A percentile compares a stretch with the other conserved stretches of the same genome.
Conservation (phyloP, 2,888 invertebrate species). For the Stenichneumon culpator region DNA sequence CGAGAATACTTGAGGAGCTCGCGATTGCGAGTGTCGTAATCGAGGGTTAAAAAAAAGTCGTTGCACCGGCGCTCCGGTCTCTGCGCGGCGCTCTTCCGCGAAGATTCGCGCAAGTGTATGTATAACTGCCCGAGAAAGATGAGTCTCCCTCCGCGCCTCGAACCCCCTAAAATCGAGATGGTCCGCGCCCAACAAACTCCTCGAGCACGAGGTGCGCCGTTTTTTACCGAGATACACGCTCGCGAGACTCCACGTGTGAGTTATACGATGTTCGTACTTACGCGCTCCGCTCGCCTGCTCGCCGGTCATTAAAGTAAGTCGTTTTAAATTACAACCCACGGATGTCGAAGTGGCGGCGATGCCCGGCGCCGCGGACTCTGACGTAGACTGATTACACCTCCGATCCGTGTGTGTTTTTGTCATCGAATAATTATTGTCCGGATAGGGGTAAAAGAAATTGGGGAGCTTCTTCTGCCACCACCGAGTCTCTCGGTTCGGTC, state of each 20-base stretch:
- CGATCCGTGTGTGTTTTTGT: slow-evolving; percentile 68
- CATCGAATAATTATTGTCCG: slow-evolving; percentile 70
- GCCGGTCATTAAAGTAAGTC: slow-evolving; percentile 74
- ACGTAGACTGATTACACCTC: slow-evolving; percentile 70
- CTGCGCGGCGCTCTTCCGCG: neutral
- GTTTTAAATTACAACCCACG: slow-evolving; percentile 74
- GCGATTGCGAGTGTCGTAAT: slow-evolving; percentile 49
- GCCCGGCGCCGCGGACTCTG: slow-evolving; percentile 64
- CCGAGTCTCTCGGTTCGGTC: neutral
- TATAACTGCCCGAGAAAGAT: neutral
- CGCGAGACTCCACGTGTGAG: slow-evolving; percentile 33
- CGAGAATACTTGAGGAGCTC: slow-evolving; percentile 5
- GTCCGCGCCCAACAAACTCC: neutral
- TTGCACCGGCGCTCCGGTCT: slow-evolving; percentile 19
- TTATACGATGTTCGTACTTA: slow-evolving; percentile 57
- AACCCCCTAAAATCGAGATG: slow-evolving; percentile 36
- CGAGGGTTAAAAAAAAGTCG: slow-evolving; percentile 35
- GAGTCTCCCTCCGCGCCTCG: slow-evolving; percentile 8
- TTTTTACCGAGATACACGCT: slow-evolving; percentile 26
- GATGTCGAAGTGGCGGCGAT: slow-evolving; percentile 51
- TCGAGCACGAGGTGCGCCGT: neutral
- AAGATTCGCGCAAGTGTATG: slow-evolving; percentile 11
- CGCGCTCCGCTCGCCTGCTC: slow-evolving; percentile 42
- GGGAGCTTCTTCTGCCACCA: slow-evolving; percentile 11
- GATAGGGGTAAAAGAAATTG: slow-evolving; percentile 9